phyloP scores from a whole-genome alignment of 2,797 vertebrate species.

The Perodicticus potto region DNA sequence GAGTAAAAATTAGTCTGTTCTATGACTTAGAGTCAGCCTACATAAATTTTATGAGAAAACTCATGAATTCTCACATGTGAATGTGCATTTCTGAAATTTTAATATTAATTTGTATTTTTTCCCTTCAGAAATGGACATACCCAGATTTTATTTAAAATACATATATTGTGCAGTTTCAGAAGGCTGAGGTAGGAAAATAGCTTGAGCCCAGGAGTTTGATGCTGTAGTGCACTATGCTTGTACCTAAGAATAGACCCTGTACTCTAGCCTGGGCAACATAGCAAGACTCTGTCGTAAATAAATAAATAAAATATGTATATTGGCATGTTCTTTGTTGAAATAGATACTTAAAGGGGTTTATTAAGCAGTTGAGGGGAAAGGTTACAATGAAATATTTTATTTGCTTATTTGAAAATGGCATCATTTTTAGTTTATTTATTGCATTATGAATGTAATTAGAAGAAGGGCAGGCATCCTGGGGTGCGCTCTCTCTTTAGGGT shows the following conservation, averaged over 20 bases:
- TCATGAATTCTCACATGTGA: background rate
- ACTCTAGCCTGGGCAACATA: background rate
- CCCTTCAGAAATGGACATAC: background rate
- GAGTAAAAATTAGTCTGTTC: background rate
- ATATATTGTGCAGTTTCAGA: background rate
- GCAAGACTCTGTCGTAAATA: background rate
- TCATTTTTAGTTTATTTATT: slow-evolving; percentile 10
- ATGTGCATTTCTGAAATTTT: background rate
- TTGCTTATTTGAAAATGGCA: background rate
- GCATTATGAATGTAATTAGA: background rate
- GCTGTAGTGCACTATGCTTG: background rate
- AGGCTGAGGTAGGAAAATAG: background rate
- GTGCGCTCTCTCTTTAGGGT: background rate
- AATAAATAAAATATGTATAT: background rate
- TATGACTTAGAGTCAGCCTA: slow-evolving; percentile 18
- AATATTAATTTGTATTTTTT: slow-evolving; percentile 24
- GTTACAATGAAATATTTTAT: background rate
- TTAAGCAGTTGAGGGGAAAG: background rate
- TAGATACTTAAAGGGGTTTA: background rate
- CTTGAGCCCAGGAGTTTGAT: background rate
- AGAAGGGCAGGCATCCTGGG: background rate
- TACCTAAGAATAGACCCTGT: background rate
- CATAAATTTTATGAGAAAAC: background rate
- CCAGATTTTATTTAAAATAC: slow-evolving; percentile 12
- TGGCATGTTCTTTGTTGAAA: background rate